phyloP scores from a whole-genome alignment of 2,888 invertebrate species.

The Perizoma flavofasciatum region DNA sequence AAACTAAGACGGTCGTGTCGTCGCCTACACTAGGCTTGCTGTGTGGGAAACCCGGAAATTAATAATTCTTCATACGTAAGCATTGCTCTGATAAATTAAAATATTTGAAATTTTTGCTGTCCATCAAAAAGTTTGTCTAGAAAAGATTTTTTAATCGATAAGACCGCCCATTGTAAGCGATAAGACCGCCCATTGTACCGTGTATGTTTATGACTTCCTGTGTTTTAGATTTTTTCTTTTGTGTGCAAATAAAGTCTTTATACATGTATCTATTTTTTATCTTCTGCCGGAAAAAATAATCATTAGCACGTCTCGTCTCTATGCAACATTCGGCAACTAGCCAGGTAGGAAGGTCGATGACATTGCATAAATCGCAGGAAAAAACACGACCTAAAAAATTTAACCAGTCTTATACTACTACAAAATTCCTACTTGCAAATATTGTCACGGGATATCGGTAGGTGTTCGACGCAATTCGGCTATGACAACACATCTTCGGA shows the following conservation, averaged over 20 bases:
- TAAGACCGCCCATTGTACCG: too few species aligned
- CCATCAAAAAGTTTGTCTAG: too few species aligned
- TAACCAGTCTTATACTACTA: too few species aligned
- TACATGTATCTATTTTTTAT: background rate
- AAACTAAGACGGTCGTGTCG: slow-evolving; percentile 26
- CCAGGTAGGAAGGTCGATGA: slow-evolving; percentile 53
- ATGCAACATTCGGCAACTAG: slow-evolving; percentile 47
- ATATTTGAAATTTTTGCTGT: background rate
- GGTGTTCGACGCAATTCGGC: slow-evolving; percentile 31
- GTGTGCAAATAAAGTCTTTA: too few species aligned
- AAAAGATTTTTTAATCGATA: too few species aligned
- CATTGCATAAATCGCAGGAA: slow-evolving; percentile 41
- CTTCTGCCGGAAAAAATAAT: slow-evolving; percentile 37
- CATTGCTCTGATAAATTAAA: slow-evolving; percentile 27
- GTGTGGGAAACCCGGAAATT: slow-evolving; percentile 57
- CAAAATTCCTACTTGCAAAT: slow-evolving; percentile 13
- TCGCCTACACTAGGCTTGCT: slow-evolving; percentile 46
- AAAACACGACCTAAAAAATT: slow-evolving; percentile 28
- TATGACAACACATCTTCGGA: slow-evolving; percentile 34
- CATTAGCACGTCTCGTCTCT: slow-evolving; percentile 39
- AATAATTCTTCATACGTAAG: slow-evolving; percentile 39
- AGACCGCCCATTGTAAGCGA: too few species aligned
- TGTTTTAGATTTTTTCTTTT: too few species aligned
- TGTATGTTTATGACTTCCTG: too few species aligned
- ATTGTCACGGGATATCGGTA: slow-evolving; percentile 17